phyloP scores from a whole-genome alignment of 2,797 vertebrate genomes.

The Enteromius trimaculatus region DNA sequence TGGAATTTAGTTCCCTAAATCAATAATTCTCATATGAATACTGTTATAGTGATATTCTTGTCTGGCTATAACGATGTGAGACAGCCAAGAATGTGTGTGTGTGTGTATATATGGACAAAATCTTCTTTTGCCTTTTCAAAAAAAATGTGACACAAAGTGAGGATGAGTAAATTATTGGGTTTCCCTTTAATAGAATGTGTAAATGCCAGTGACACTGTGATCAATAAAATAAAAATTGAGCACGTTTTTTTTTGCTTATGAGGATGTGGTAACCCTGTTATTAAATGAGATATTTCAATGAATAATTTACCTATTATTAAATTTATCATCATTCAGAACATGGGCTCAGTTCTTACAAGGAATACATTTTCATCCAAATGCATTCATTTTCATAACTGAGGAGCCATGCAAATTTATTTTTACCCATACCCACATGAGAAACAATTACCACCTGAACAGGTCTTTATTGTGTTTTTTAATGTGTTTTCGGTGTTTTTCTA shows the following conservation, averaged over 20 bases:
- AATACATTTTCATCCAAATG: background rate
- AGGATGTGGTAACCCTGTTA: background rate
- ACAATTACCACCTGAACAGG: background rate
- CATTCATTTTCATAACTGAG: background rate
- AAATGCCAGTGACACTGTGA: background rate
- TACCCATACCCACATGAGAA: background rate
- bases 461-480: background rate
- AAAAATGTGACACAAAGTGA: background rate
- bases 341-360: background rate
- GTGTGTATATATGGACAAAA: background rate
- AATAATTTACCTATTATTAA: background rate
- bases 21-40: background rate
- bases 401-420: background rate
- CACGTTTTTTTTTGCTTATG: background rate
- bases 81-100: background rate
- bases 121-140: background rate
- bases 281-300: background rate
- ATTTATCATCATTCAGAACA: background rate
- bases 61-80: background rate
- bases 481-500: background rate
- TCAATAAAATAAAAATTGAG: background rate
- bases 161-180: background rate
- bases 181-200: background rate
- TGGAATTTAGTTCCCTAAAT: background rate
- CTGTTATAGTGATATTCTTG: background rate